A percentile compares a stretch with the other conserved stretches of the same genome.
These are phyloP conservation scores for Conus canariensis DNA, from an alignment of 2,888 invertebrate genomes.

Conservation along the genomic window DNA sequence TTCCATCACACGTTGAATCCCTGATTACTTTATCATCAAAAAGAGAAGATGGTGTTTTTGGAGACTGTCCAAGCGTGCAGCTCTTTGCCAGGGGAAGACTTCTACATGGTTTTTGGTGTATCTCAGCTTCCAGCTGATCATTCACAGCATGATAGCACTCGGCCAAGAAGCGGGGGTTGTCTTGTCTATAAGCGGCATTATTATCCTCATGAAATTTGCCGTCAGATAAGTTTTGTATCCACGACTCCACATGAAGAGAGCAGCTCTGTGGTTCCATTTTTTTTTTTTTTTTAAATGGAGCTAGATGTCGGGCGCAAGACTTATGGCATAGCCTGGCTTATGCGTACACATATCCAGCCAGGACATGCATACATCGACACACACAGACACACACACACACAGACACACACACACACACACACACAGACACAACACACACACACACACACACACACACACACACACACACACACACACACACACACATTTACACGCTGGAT, in stretches of 20 bases:
- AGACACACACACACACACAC: background rate
- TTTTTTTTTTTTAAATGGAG: background rate
- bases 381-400: slow-evolving; percentile 16
- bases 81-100: slow-evolving; percentile 5
- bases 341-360: background rate
- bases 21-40: background rate
- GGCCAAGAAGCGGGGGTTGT: background rate
- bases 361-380: background rate
- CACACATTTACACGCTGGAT: too few relatives aligned
- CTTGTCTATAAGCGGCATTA: background rate
- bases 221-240: background rate
- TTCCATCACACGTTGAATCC: background rate
- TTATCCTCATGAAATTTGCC: slow-evolving; percentile 16
- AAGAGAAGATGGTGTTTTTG: slow-evolving; percentile 22
- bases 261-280: background rate
- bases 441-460: too few relatives aligned
- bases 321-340: background rate
- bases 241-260: background rate
- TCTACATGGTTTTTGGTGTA: background rate
- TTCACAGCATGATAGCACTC: background rate
- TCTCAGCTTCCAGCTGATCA: background rate
- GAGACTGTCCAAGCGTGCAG: background rate
- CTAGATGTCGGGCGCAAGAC: background rate
- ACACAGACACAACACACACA: too few relatives aligned
- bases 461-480: too few relatives aligned